Evolutionary conservation across 2,797 vertebrate species (phyloP).

Genomic region (Lateolabrax maculatus): DNA sequence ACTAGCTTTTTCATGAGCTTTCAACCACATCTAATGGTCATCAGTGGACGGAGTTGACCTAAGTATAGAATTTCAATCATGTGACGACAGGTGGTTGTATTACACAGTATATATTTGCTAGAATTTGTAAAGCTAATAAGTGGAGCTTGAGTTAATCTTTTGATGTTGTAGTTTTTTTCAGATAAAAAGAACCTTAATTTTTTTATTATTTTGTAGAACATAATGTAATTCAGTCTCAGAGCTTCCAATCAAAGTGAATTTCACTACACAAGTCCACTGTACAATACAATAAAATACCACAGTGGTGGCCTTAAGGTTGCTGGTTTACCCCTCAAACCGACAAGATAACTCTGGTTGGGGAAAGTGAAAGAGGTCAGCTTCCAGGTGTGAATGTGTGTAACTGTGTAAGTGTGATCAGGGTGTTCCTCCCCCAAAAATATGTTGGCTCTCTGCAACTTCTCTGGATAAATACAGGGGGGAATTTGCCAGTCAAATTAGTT

Average conservation of each 20-base stretch:
- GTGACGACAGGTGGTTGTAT: neutral
- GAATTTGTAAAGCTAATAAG: neutral
- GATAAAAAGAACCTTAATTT: neutral
- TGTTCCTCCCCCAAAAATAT: neutral
- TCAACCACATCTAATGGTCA: neutral
- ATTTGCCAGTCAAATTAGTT: constrained; percentile 6
- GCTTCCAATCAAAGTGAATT: neutral
- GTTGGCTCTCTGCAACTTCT: neutral
- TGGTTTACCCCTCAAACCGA: neutral
- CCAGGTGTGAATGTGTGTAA: neutral
- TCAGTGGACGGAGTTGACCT: neutral
- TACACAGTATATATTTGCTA: neutral
- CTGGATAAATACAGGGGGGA: constrained; percentile 1
- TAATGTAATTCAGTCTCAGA: neutral
- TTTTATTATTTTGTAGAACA: neutral
- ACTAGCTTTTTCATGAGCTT: neutral
- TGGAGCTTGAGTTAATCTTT: no score
- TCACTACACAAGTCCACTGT: neutral
- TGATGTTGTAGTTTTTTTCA: neutral
- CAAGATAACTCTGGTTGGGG: neutral
- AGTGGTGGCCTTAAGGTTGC: neutral
- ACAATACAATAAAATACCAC: neutral
- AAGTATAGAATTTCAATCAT: neutral
- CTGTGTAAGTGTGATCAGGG: no score
- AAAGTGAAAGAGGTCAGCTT: neutral